Evolutionary conservation across 2,113 vertebrate species (phyloP).

Genomic region (Lagopus leucura): DNA sequence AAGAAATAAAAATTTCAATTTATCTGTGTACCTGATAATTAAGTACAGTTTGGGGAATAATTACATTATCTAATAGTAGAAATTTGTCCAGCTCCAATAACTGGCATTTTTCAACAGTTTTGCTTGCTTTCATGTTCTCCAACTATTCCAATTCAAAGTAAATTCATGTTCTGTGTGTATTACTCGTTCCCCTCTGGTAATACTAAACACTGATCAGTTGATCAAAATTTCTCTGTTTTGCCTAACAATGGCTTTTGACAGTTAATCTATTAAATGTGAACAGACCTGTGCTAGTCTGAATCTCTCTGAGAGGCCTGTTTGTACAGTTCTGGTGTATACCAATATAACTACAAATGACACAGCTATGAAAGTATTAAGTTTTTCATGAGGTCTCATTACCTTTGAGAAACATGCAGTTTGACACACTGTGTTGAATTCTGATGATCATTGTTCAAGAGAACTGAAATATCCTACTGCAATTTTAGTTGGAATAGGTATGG

Average conservation of each 20-base stretch:
- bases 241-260: not conserved
- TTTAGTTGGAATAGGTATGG: not conserved
- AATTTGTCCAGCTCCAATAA: conserved; percentile 72
- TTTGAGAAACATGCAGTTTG: not conserved
- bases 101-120: conserved; percentile 39
- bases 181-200: not conserved
- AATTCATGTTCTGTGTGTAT: not conserved
- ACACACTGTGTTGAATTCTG: not conserved
- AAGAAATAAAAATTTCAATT: conserved; percentile 75
- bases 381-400: not conserved
- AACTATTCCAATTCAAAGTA: not conserved
- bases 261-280: not conserved
- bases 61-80: conserved; percentile 71
- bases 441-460: not conserved
- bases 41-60: conserved; percentile 79
- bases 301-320: not conserved
- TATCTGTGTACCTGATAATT: conserved; percentile 80
- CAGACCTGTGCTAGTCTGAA: not conserved
- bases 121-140: not conserved
- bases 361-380: not conserved
- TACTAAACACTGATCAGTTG: not conserved
- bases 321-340: not conserved
- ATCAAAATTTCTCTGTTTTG: not conserved
- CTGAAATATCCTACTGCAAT: not conserved
- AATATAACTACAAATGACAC: not conserved